These are phyloP conservation scores for Leptodactylus fallax DNA, from an alignment of 2,797 vertebrate species.

Conservation along the genomic window DNA sequence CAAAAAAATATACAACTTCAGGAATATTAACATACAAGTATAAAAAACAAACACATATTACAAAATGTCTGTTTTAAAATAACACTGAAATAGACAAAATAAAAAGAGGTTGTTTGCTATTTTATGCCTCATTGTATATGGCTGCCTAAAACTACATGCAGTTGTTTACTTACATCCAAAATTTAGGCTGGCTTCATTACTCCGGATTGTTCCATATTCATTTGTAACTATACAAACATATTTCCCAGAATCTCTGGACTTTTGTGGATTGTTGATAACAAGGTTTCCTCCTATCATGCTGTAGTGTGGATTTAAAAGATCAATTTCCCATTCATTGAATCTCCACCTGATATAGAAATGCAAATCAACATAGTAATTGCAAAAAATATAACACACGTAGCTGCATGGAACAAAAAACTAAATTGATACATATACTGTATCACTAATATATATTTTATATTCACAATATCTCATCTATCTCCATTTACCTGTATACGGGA, in stretches of 20 bases:
- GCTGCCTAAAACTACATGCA: not conserved
- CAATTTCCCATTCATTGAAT: constrained; percentile 82
- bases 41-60: not conserved
- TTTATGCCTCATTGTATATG: not conserved
- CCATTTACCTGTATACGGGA: constrained; percentile 91
- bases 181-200: constrained; percentile 85
- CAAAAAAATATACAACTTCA: no score
- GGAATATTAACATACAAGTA: no score
- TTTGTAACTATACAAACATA: constrained; percentile 91
- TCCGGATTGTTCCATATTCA: constrained; percentile 85
- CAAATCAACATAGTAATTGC: not conserved
- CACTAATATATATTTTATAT: not conserved
- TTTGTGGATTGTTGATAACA: constrained; percentile 87
- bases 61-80: not conserved
- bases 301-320: constrained; percentile 82
- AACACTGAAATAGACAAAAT: not conserved
- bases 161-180: constrained; percentile 90
- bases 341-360: constrained; percentile 82
- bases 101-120: not conserved
- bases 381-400: not conserved
- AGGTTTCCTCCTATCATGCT: constrained; percentile 89
- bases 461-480: not conserved
- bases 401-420: not conserved
- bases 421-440: not conserved
- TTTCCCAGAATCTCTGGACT: constrained; percentile 83